Percentiles rank a stretch among this genome's conserved stretches.
phyloP scores from a whole-genome alignment of 1,140 invertebrate species.

The Mercenaria mercenaria region DNA sequence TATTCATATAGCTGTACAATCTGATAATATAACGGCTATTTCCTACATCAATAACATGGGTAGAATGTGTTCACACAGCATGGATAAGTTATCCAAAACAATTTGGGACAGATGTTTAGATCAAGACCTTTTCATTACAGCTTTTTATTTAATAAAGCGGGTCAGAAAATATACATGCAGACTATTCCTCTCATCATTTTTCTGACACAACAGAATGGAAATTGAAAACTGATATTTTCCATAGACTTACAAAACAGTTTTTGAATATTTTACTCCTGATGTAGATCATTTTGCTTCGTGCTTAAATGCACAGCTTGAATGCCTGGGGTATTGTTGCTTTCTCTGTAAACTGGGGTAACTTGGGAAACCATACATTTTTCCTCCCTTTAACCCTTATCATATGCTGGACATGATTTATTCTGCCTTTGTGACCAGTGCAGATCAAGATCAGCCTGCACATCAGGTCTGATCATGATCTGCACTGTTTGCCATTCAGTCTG shows the following conservation, averaged over 20 bases:
- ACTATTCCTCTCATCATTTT: not conserved
- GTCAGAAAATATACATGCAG: not conserved
- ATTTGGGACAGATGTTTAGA: constrained; percentile 53
- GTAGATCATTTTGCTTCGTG: constrained; percentile 58
- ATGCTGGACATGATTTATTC: too few species aligned
- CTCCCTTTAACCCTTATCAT: too few species aligned
- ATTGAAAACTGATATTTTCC: constrained; percentile 16
- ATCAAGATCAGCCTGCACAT: too few species aligned
- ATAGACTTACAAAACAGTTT: not conserved
- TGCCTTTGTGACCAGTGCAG: too few species aligned
- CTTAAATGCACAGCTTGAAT: too few species aligned
- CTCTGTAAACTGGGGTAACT: too few species aligned
- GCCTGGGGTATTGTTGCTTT: too few species aligned
- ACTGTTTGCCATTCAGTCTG: too few species aligned
- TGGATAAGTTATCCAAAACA: constrained; percentile 8
- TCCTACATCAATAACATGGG: constrained; percentile 52
- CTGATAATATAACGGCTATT: constrained; percentile 26
- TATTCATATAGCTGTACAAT: not conserved
- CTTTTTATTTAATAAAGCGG: constrained; percentile 45
- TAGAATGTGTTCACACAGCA: not conserved
- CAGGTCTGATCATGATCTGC: too few species aligned
- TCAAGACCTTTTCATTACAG: constrained; percentile 43
- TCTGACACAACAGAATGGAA: constrained; percentile 46
- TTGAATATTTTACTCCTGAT: not conserved
- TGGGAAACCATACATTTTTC: too few species aligned